Base-by-base conservation (phyloP, 1,140 invertebrate genomes). In the Olivierus martensii region DNA sequence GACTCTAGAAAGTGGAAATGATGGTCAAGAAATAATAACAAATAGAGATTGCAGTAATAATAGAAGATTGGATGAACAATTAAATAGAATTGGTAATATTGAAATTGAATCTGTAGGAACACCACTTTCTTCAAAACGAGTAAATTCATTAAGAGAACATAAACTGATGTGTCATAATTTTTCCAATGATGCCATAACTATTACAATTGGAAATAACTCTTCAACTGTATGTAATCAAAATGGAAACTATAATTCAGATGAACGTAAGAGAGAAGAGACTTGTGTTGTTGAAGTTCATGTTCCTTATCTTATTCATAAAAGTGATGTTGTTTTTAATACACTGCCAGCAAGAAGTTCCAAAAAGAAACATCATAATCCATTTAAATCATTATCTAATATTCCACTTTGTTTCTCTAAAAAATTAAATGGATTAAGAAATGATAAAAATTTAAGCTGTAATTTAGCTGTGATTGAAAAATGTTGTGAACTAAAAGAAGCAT, bases 251-350 rank as follows among this genome's bases (percentile, higher is more conserved):
- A 17, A 48, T 57, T 9, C 46, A n/a, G 17, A 36, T 3, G 49
- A 47, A 3, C 22, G 51, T 34, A 55, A 58, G 34, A 44, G 46
- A 17, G 57, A 60, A 17, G 52, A 57, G 1, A 54, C 52, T 2
- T 60, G 59, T 38, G 53, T 60, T 12, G 59, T 60, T 15, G 59
- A 60, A 44, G 53, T 60, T 19, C 55, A 60, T 48, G 59, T 60
- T 41, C 59, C 52, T 38, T 57, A 57, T 46, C 39, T 58, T 3
- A 28, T 57, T 41, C 38, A 57, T 17, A 35, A 22, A 55, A 43
- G 48, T 28, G 38, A 57, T 37, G 28, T 52, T 37, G 44, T 48
- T 43, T 47, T 52, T 21, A 52, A 43, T 44, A 53, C 51, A n/a
- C 15, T 43, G 22, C 55, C 52, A n/a, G 41, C 55, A 46, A 52